Evolutionary conservation across 2,113 vertebrate genomes (phyloP).

Genomic region (Pachyramphus minor): DNA sequence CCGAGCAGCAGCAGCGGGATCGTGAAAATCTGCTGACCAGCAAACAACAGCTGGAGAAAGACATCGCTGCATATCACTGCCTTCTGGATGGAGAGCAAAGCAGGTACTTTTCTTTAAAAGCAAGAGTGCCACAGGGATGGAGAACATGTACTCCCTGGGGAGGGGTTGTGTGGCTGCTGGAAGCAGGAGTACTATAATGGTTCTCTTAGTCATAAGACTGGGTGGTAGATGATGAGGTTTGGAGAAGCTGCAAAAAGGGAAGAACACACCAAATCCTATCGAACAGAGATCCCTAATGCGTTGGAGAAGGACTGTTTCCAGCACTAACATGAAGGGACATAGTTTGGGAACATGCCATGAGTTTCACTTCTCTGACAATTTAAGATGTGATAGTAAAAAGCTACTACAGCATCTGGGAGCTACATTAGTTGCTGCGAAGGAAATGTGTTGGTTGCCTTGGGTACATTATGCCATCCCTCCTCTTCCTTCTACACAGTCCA

Average conservation of each 20-base stretch:
- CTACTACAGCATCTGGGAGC: neutral
- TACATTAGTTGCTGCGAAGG: neutral
- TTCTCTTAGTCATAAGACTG: neutral
- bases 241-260: neutral
- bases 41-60: slow-evolving; percentile 84
- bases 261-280: neutral
- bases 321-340: accelerated
- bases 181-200: neutral
- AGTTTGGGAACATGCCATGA: neutral
- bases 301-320: neutral
- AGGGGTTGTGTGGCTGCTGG: neutral
- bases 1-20: slow-evolving; percentile 83
- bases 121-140: neutral
- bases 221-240: neutral
- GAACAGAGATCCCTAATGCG: neutral
- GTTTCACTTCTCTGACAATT: neutral
- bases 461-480: neutral
- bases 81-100: slow-evolving; percentile 89
- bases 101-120: slow-evolving; percentile 55
- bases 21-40: slow-evolving; percentile 79
- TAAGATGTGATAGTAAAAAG: neutral
- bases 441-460: neutral
- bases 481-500: neutral
- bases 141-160: neutral
- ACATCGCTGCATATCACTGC: slow-evolving; percentile 83